Conservation (phyloP, 2,797 vertebrate genomes). For the Fistularia tabacaria region DNA sequence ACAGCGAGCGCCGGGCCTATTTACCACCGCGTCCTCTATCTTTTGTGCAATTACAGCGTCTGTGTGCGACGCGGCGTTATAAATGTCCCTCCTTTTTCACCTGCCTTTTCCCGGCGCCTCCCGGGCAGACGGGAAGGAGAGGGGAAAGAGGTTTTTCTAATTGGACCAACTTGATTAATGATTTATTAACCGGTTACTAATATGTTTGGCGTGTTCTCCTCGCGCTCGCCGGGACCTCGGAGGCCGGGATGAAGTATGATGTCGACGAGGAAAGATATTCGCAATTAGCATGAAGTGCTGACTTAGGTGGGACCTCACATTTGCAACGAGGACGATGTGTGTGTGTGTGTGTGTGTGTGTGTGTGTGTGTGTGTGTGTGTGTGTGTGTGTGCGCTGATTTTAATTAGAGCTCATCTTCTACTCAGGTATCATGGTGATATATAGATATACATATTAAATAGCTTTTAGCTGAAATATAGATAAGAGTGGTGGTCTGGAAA, state of each 20-base stretch:
- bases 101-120: constrained; percentile 1
- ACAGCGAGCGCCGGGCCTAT: constrained; percentile 14
- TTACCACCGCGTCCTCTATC: constrained; percentile 13
- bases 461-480: too few relatives aligned
- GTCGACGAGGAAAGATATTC: constrained; percentile 3
- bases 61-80: neutral
- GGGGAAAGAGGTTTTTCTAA: constrained; percentile 1
- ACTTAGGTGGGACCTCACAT: constrained; percentile 15
- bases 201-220: neutral
- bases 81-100: constrained; percentile 8
- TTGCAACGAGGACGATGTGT: constrained; percentile 6
- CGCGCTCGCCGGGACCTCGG: constrained; percentile 1
- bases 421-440: too few relatives aligned
- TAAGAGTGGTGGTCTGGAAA: too few relatives aligned
- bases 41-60: constrained; percentile 11
- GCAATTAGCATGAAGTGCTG: constrained; percentile 28
- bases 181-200: constrained; percentile 3
- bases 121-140: constrained; percentile 3
- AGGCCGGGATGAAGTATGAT: constrained; percentile 7
- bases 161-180: constrained; percentile 8
- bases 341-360: neutral
- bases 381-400: neutral
- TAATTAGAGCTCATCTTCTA: too few relatives aligned
- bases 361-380: neutral
- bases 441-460: too few relatives aligned